Base-by-base conservation (phyloP, 2,113 vertebrate genomes). In the Hucho hucho region DNA sequence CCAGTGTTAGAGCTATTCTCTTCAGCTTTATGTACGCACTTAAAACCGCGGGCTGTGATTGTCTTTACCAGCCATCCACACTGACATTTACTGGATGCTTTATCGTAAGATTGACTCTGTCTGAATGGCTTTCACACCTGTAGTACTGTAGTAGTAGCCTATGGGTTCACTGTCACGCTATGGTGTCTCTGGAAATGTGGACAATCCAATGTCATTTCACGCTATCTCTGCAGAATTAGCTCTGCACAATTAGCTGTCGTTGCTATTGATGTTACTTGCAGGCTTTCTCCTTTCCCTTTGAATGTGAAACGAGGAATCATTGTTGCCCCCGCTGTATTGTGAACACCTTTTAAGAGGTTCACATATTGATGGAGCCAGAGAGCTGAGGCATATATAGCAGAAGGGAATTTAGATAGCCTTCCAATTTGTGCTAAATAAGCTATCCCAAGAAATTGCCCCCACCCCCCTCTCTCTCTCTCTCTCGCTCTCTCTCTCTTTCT, bases 381-480 rank as follows among this genome's bases (percentile, higher is more conserved):
- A 22, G 18, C 58, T 61, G 20, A 22, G n/a, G n/a, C n/a, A 24
- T 53, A 53, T 53, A 43, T 56, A 20, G 49, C 49, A 59, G 58
- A 20, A 59, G 18, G 1, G 16, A 59, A 59, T 59, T 49, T 59
- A 59, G n/a, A 7, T 1, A 53, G 32, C 32, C 6, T 32, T 32
- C 32, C 32, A 32, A 32, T 32, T 32, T 32, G 32, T 32, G 32
- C 32, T 32, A 32, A 32, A 32, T 32, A 32, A 32, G 32, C 32
- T 16, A 65, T 28, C 37, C 11, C 9, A 4, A 13, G 6, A 64
- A 4, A 64, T 25, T 18, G 2, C 37, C 9, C 28, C 3, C 79
- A 49, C 74, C 84, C 77, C 37, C 4, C 3, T 75, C 75, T 64
- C 43, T 75, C 25, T 14, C 64, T 65, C 13, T 26, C 63, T 64